phyloP scores from a whole-genome alignment of 2,797 vertebrate species.

The Ataeniobius toweri region DNA sequence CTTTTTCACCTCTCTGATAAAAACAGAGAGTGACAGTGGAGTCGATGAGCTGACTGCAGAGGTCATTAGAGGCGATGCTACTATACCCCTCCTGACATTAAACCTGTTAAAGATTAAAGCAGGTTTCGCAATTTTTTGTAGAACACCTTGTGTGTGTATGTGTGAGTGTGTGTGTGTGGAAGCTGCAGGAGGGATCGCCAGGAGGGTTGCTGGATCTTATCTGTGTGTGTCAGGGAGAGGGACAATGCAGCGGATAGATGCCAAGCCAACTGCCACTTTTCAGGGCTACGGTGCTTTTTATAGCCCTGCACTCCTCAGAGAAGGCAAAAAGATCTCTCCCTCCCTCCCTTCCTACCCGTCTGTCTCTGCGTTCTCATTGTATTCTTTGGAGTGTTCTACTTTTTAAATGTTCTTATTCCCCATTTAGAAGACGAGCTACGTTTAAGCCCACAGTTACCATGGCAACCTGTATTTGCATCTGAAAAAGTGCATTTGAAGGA shows the following conservation, averaged over 20 bases:
- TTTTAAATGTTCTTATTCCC: conserved; percentile 78
- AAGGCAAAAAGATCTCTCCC: conserved; percentile 60
- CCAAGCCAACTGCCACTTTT: conserved; percentile 76
- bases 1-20: conserved; percentile 13
- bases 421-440: conserved; percentile 73
- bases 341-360: conserved; percentile 36
- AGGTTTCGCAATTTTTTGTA: conserved; percentile 19
- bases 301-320: conserved; percentile 66
- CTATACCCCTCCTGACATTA: conserved; percentile 38
- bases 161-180: conserved; percentile 46
- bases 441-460: conserved; percentile 84
- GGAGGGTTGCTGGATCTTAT: conserved; percentile 68
- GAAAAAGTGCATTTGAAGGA: conserved; percentile 79
- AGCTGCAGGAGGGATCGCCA: conserved; percentile 53
- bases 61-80: conserved; percentile 47
- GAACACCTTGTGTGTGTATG: conserved; percentile 23
- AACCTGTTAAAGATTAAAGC: conserved; percentile 42
- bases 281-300: conserved; percentile 70
- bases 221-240: conserved; percentile 72
- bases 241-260: conserved; percentile 76
- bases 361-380: conserved; percentile 64
- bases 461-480: conserved; percentile 85
- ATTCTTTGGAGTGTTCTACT: conserved; percentile 77
- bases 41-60: conserved; percentile 41
- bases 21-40: conserved; percentile 37